Base-by-base conservation (phyloP, 2,113 vertebrate species). In the Natator depressus region DNA sequence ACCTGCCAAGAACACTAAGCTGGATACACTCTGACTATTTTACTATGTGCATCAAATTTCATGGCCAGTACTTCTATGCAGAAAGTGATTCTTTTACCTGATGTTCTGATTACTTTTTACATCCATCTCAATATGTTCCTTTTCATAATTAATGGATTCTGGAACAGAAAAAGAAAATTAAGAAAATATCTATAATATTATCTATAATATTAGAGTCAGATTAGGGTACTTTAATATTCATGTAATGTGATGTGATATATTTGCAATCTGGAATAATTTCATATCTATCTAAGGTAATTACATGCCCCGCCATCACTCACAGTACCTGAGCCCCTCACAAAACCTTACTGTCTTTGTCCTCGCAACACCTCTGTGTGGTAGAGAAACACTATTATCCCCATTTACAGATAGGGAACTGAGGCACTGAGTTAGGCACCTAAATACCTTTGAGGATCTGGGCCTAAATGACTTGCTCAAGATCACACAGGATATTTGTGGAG, bases 71-170 rank as follows among this genome's bases (percentile, higher is more conserved):
- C 54, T 92, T 92, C 80, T 79, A 6, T 87, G 75, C 53, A 49
- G 89, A 90, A 94, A 92, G 92, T 88, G 16, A 57, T 55, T 84
- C 72, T 84, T 69, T 94, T 98, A 98, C 98, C 98, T 98, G 97
- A 97, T 95, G 89, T 49, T 95, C 93, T 97, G 95, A 92, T 97
- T 97, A 91, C 91, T 97, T 94, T 98, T 97, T 89, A 95, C 86
- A 95, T 96, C 94, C 96, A 95, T 87, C 91, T 97, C 96, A 85
- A 98, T 96, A 94, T 84, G 82, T 96, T 94, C 96, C 91, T 97
- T 96, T 97, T 98, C 97, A 95, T 88, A 97, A 91, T 96, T 96
- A 95, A 89, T 97, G 97, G 79, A 97, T 92, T 97, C 98, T 98
- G 97, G 96, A 94, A 96, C 57, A 97, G 97, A 98, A 97, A 97